Conservation (phyloP, 1,140 invertebrate species). For the Drosophila truncata region DNA sequence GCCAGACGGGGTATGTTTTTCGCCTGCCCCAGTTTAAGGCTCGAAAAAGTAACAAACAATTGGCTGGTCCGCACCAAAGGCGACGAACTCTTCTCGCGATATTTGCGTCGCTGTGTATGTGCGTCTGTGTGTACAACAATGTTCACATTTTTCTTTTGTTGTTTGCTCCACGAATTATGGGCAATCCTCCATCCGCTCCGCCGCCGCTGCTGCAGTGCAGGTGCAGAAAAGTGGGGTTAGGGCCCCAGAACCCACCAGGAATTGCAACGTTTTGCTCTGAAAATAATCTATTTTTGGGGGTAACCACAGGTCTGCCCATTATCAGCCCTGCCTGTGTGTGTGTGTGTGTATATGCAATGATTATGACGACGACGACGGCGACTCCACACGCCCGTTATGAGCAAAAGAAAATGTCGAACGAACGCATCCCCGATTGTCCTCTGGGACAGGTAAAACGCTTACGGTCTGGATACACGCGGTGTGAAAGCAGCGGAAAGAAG, state of each 20-base stretch:
- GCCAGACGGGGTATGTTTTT: conserved; percentile 18
- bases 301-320: conserved; percentile 40
- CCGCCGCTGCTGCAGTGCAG: conserved; percentile 51
- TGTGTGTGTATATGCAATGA: conserved; percentile 44
- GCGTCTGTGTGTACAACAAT: conserved; percentile 74
- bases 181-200: conserved; percentile 45
- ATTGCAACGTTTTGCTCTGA: conserved; percentile 38
- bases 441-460: conserved; percentile 63
- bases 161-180: conserved; percentile 79
- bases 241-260: conserved; percentile 42
- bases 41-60: conserved; percentile 30
- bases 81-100: conserved; percentile 63
- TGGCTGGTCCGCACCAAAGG: conserved; percentile 27
- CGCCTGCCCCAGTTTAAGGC: neutral
- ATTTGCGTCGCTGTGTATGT: conserved; percentile 56
- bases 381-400: conserved; percentile 38
- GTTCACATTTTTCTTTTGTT: conserved; percentile 82
- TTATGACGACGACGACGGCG: conserved; percentile 34
- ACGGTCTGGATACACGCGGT: conserved; percentile 29
- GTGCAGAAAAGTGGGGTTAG: conserved; percentile 81
- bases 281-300: conserved; percentile 49
- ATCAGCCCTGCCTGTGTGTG: conserved; percentile 21
- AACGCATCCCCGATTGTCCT: conserved; percentile 41
- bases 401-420: conserved; percentile 20
- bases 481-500: conserved; percentile 57